phyloP scores from a whole-genome alignment of 2,113 vertebrate genomes.

The Glaucomys volans region DNA sequence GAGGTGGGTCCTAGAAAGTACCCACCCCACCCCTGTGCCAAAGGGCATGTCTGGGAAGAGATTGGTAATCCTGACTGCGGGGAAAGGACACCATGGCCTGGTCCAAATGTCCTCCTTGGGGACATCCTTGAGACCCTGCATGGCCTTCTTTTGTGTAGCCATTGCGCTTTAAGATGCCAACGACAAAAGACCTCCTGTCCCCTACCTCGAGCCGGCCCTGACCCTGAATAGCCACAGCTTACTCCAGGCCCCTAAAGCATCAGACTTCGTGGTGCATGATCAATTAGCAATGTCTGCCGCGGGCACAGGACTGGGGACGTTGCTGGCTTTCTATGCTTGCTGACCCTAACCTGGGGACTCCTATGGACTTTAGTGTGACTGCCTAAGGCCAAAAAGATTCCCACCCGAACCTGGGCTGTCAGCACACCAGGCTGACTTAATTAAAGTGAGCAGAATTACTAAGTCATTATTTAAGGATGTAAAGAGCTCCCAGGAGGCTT shows the following conservation, averaged over 20 bases:
- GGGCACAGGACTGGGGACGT: accelerated
- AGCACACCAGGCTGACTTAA: slow-evolving; percentile 51
- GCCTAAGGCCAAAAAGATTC: slow-evolving; percentile 35
- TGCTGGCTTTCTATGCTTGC: neutral
- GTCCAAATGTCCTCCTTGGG: neutral
- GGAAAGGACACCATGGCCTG: neutral
- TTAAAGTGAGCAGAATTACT: slow-evolving; percentile 20
- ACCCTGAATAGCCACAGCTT: neutral
- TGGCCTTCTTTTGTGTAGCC: too few species aligned
- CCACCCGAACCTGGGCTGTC: slow-evolving; percentile 34
- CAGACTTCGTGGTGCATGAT: neutral
- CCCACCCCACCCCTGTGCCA: neutral
- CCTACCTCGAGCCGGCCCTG: neutral
- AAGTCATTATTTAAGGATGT: slow-evolving; percentile 32
- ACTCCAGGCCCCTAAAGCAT: neutral
- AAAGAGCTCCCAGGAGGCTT: slow-evolving; percentile 19
- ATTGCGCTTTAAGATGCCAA: neutral
- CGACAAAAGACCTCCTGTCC: neutral
- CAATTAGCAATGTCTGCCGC: neutral
- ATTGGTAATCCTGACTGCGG: neutral
- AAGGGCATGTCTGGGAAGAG: neutral
- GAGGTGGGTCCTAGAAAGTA: too few species aligned
- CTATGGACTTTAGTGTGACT: neutral
- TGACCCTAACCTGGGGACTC: neutral
- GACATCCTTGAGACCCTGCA: neutral